Evolutionary conservation across 2,888 invertebrate genomes (phyloP).

Genomic region (Lepidocyrtoides sp.): DNA sequence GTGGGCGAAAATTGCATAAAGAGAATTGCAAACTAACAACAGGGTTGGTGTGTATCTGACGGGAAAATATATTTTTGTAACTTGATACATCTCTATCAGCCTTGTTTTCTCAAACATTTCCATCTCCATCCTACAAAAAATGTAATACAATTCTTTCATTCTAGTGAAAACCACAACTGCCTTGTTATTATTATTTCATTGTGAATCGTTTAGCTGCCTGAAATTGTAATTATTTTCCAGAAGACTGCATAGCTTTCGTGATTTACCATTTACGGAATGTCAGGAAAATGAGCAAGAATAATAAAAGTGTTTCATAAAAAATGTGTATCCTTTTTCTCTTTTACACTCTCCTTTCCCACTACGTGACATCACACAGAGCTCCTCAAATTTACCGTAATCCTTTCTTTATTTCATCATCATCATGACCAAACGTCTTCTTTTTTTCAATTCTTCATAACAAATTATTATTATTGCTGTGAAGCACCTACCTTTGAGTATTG

Average conservation of each 20-base stretch:
- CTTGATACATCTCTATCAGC: conserved; percentile 9
- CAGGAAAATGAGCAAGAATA: conserved; percentile 47
- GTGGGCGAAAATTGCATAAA: not conserved
- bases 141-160: not conserved
- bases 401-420: conserved; percentile 29
- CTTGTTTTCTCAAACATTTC: not conserved
- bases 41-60: not conserved
- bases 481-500: not conserved
- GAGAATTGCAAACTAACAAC: conserved; percentile 9
- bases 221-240: conserved; percentile 64
- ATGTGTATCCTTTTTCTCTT: conserved; percentile 1
- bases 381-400: conserved; percentile 65
- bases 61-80: not conserved
- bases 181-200: conserved; percentile 50
- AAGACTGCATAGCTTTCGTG: conserved; percentile 60
- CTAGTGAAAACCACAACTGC: conserved; percentile 1
- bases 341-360: conserved; percentile 35
- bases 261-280: conserved; percentile 74
- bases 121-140: too few relatives aligned
- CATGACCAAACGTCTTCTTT: too few relatives aligned
- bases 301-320: conserved; percentile 54
- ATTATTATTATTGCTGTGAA: conserved; percentile 50
- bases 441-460: conserved; percentile 27
- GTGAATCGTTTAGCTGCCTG: not conserved
- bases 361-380: conserved; percentile 46